These are phyloP conservation scores for Gallinago solitaria DNA, from an alignment of 2,797 vertebrate genomes.

Conservation along the genomic window DNA sequence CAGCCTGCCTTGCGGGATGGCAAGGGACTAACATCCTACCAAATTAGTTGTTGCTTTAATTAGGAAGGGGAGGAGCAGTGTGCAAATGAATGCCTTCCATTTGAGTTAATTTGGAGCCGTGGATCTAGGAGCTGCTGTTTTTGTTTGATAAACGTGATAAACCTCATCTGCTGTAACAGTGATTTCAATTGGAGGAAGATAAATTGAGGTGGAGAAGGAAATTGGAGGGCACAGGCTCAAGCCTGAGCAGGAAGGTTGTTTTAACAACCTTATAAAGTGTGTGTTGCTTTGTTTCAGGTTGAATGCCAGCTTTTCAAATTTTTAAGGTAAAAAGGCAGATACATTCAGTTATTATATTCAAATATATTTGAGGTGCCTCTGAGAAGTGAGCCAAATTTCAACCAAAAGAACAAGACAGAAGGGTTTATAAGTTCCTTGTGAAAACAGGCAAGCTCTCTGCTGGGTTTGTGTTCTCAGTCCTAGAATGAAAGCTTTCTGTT, in stretches of 20 bases:
- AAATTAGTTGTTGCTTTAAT: background rate
- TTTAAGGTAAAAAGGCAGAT: background rate
- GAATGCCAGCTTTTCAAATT: background rate
- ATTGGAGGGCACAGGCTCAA: constrained; percentile 14
- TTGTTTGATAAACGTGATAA: constrained; percentile 57
- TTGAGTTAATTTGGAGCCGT: background rate
- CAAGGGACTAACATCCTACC: background rate
- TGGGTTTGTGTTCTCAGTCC: background rate
- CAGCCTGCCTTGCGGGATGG: background rate
- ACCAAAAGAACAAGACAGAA: background rate
- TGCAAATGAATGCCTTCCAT: background rate
- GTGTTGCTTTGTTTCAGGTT: background rate
- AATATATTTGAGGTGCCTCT: background rate
- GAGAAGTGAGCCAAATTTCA: background rate
- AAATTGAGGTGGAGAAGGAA: constrained; percentile 60
- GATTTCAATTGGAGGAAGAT: constrained; percentile 63
- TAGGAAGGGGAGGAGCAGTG: background rate
- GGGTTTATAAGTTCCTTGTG: background rate
- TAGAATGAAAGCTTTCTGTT: background rate
- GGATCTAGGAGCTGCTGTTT: background rate
- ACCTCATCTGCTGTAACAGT: background rate
- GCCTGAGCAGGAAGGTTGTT: constrained; percentile 23
- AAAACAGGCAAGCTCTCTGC: background rate
- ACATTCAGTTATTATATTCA: background rate
- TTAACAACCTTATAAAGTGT: background rate